Percentiles rank a stretch among this genome's conserved stretches.
Evolutionary conservation across 2,113 vertebrate species (phyloP).

Genomic region (Onychorhynchus coronatus): DNA sequence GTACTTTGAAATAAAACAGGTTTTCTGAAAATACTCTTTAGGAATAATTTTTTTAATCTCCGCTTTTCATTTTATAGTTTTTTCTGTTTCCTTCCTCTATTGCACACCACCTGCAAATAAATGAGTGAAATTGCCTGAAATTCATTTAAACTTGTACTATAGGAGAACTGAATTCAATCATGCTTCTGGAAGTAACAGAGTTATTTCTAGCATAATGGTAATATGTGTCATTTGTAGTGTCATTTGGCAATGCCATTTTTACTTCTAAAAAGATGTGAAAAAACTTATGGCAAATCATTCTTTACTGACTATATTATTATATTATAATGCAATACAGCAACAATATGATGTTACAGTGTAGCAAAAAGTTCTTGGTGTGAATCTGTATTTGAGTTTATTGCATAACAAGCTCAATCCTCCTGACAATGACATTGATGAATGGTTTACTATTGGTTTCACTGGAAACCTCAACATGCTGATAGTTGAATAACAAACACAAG

Average conservation of each 20-base stretch:
- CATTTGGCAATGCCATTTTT: background rate
- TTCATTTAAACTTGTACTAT: slow-evolving; percentile 1
- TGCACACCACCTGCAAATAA: slow-evolving; percentile 35
- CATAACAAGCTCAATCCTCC: background rate
- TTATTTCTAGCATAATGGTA: slow-evolving; percentile 10
- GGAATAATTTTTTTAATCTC: background rate
- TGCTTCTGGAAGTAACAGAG: slow-evolving; percentile 18
- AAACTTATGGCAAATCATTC: background rate
- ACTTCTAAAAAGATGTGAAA: slow-evolving; percentile 1
- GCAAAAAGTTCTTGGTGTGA: slow-evolving; percentile 1
- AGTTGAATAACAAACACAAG: background rate
- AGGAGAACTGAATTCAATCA: background rate
- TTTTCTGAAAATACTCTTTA: slow-evolving; percentile 32
- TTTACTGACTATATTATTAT: background rate
- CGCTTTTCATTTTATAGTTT: slow-evolving; percentile 48
- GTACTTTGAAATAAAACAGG: slow-evolving; percentile 41
- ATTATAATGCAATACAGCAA: background rate
- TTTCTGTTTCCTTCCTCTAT: background rate
- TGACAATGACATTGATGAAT: background rate
- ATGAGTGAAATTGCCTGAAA: slow-evolving; percentile 7
- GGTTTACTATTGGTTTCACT: background rate
- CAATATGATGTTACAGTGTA: background rate
- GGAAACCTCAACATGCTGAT: background rate
- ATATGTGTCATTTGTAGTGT: background rate
- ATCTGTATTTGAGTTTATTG: background rate